Evolutionary conservation across 1,140 invertebrate species (phyloP).

Genomic region (Solenopsis invicta): DNA sequence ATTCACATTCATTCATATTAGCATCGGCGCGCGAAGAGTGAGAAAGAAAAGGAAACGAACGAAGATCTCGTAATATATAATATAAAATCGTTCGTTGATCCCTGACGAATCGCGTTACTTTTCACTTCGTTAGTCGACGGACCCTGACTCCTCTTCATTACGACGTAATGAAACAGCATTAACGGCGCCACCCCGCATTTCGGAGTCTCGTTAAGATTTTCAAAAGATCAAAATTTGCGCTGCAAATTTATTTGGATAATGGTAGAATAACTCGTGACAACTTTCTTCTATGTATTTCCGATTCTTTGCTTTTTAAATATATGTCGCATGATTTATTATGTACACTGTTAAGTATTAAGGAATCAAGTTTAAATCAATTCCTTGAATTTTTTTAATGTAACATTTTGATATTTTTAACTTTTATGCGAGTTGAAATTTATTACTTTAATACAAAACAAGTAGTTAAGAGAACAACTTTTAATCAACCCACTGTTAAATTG

Average conservation of each 20-base stretch:
- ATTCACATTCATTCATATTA: conserved; percentile 13
- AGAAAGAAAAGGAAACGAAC: not conserved
- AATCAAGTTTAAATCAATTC: too few species aligned
- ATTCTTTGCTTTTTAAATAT: not conserved
- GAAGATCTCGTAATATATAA: conserved; percentile 5
- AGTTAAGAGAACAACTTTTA: too few species aligned
- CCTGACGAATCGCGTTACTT: conserved; percentile 15
- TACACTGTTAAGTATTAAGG: too few species aligned
- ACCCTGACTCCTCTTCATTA: not conserved
- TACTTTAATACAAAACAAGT: too few species aligned
- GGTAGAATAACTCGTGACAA: not conserved
- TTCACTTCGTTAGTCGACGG: not conserved
- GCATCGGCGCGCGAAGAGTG: not conserved
- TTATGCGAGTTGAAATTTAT: too few species aligned
- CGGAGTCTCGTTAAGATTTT: not conserved
- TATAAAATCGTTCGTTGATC: conserved; percentile 12
- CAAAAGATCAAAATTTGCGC: not conserved
- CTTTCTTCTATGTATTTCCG: not conserved
- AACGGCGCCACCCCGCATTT: not conserved
- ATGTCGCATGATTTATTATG: too few species aligned
- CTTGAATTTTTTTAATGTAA: too few species aligned
- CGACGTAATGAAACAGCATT: conserved; percentile 15
- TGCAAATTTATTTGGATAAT: not conserved
- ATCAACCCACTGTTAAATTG: too few species aligned
- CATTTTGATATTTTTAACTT: too few species aligned